These are phyloP conservation scores for Etheostoma nigrum DNA, from an alignment of 2,797 vertebrate genomes.

Conservation along the genomic window DNA sequence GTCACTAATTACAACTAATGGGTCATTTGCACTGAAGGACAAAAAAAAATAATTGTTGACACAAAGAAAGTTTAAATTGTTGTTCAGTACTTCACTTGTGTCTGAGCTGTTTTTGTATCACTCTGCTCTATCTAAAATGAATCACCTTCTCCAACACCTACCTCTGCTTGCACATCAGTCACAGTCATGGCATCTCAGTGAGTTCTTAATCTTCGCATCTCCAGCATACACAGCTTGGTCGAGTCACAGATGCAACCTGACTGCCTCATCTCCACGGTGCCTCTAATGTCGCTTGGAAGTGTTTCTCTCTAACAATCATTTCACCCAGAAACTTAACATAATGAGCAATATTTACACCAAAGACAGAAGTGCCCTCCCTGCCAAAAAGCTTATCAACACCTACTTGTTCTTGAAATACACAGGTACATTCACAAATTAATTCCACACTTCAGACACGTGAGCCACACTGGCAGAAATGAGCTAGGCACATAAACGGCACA, in stretches of 20 bases:
- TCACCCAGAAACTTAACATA: background rate
- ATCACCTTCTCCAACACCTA: conserved; percentile 4
- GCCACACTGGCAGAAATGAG: background rate
- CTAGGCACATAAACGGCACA: background rate
- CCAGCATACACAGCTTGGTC: conserved; percentile 2
- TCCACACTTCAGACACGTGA: background rate
- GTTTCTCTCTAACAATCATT: background rate
- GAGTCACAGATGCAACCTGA: conserved; percentile 24
- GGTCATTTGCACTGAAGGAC: background rate
- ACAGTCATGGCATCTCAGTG: conserved; percentile 23
- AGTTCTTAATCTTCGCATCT: conserved; percentile 41
- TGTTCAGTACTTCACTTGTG: background rate
- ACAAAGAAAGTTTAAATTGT: background rate
- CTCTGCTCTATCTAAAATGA: conserved; percentile 8
- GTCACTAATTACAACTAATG: too few species aligned
- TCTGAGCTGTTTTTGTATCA: background rate
- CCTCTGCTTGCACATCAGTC: conserved; percentile 20
- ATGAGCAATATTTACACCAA: background rate
- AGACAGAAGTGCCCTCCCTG: background rate
- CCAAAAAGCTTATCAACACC: background rate
- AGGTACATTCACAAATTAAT: background rate
- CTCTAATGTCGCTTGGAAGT: background rate
- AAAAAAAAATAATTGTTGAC: background rate
- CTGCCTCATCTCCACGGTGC: conserved; percentile 1
- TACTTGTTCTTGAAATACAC: background rate